Evolutionary conservation across 2,888 invertebrate genomes (phyloP).

Genomic region (Leistus spinibarbis): DNA sequence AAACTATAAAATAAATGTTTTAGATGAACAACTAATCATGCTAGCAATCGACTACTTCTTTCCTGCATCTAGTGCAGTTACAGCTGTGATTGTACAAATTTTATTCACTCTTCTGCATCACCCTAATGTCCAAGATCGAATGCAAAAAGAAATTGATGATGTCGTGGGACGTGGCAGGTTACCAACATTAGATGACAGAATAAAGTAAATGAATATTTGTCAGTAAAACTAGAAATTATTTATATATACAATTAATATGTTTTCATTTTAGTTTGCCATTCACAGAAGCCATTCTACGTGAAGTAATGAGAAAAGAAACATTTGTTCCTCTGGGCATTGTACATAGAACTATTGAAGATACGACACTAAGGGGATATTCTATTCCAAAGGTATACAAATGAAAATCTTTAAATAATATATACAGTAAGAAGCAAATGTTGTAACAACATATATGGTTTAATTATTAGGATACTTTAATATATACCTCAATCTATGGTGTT

Average conservation of each 20-base stretch:
- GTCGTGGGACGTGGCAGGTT: slow-evolving; percentile 65
- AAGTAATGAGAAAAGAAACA: slow-evolving; percentile 65
- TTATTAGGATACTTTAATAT: slow-evolving; percentile 60
- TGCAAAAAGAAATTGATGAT: slow-evolving; percentile 66
- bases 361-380: slow-evolving; percentile 63
- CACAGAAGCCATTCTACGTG: slow-evolving; percentile 68
- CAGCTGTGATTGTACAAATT: slow-evolving; percentile 58
- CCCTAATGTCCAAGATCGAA: slow-evolving; percentile 62
- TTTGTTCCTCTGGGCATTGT: slow-evolving; percentile 66
- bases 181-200: slow-evolving; percentile 65
- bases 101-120: slow-evolving; percentile 62
- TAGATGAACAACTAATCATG: slow-evolving; percentile 65
- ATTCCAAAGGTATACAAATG: slow-evolving; percentile 65
- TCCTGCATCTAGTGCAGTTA: slow-evolving; percentile 63
- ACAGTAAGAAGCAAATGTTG: neutral
- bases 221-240: neutral
- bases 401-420: neutral
- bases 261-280: slow-evolving; percentile 62
- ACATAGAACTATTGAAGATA: slow-evolving; percentile 61
- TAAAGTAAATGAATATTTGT: slow-evolving; percentile 58
- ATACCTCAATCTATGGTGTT: slow-evolving; percentile 60
- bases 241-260: neutral
- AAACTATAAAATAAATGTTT: neutral
- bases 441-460: neutral
- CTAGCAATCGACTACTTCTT: slow-evolving; percentile 66